phyloP scores from a whole-genome alignment of 2,797 vertebrate genomes.

The Enteromius mattozi region DNA sequence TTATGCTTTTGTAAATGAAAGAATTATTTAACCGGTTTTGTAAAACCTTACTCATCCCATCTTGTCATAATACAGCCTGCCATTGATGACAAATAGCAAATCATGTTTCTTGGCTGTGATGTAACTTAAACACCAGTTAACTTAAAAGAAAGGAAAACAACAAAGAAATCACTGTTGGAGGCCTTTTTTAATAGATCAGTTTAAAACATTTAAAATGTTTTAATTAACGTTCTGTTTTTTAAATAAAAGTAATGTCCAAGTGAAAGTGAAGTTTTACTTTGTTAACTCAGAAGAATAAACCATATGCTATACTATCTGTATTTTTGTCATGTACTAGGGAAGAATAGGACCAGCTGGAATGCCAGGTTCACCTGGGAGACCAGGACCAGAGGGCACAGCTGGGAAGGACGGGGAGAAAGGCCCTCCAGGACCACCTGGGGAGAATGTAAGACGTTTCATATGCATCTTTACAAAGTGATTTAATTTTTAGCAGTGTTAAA shows the following conservation, averaged over 20 bases:
- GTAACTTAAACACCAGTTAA: background rate
- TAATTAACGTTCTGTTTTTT: background rate
- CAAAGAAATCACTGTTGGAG: background rate
- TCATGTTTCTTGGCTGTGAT: background rate
- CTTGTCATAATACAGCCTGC: background rate
- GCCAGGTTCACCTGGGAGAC: conserved; percentile 74
- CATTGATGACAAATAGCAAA: background rate
- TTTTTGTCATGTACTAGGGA: conserved; percentile 67
- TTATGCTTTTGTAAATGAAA: background rate
- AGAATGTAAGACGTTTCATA: conserved; percentile 68
- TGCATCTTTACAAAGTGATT: background rate
- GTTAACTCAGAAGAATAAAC: background rate
- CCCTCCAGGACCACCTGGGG: conserved; percentile 69
- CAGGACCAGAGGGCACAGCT: conserved; percentile 72
- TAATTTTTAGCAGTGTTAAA: background rate
- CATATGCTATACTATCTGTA: background rate
- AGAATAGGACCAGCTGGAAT: conserved; percentile 72
- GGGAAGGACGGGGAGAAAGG: conserved; percentile 62
- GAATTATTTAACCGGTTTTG: background rate
- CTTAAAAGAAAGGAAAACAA: background rate
- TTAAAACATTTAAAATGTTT: background rate
- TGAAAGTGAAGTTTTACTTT: background rate
- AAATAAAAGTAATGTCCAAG: background rate
- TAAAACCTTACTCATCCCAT: conserved; percentile 1
- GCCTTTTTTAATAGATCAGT: background rate